A percentile compares a stretch with the other conserved stretches of the same genome.
Evolutionary conservation across 2,113 vertebrate genomes (phyloP).

Genomic region (Vidua chalybeata): DNA sequence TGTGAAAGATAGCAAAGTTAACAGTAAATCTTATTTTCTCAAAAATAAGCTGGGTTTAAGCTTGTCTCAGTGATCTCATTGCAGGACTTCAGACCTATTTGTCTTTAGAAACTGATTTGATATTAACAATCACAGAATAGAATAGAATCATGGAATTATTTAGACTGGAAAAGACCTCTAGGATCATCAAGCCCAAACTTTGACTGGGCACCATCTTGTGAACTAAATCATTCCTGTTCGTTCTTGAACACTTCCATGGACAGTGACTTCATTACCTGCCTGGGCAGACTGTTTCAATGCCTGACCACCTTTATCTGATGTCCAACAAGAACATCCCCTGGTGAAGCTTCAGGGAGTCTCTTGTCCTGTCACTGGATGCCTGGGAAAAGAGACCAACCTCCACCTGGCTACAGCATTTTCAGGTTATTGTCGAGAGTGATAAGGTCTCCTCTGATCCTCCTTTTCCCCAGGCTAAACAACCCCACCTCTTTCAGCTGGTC

Average conservation of each 20-base stretch:
- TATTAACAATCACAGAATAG: neutral
- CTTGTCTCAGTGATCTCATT: neutral
- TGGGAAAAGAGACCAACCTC: neutral
- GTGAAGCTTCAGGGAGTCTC: neutral
- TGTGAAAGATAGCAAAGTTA: neutral
- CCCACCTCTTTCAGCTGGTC: neutral
- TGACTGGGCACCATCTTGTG: neutral
- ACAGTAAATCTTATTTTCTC: neutral
- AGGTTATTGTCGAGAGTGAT: neutral
- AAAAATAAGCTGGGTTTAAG: neutral
- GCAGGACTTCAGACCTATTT: neutral
- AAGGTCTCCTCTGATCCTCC: neutral
- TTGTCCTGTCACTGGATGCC: neutral
- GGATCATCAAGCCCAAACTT: neutral
- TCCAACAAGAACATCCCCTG: accelerated
- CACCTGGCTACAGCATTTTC: neutral
- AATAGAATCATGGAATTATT: neutral
- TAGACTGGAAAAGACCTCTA: neutral
- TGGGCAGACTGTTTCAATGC: neutral
- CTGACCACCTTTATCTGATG: neutral
- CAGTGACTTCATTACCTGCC: neutral
- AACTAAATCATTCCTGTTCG: neutral
- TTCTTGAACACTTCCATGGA: neutral
- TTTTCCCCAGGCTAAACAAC: neutral
- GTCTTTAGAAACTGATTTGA: neutral